phyloP scores from a whole-genome alignment of 2,888 invertebrate species.

The Hipparchia sbordonii region DNA sequence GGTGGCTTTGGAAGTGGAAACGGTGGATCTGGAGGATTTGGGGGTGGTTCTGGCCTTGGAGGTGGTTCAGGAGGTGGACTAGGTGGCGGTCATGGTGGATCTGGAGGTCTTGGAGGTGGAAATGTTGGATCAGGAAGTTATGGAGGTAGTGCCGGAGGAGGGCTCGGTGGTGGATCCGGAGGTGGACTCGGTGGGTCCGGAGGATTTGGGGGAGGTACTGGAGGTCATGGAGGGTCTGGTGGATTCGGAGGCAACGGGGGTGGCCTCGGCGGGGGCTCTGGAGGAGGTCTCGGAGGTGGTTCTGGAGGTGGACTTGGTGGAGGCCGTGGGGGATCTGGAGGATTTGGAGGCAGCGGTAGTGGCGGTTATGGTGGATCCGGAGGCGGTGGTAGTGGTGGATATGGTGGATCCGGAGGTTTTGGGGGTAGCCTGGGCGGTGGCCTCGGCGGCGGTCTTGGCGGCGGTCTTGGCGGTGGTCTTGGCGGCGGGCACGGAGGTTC shows the following conservation, averaged over 20 bases:
- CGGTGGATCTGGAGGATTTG: slow-evolving; percentile 32
- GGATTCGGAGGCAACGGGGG: slow-evolving; percentile 17
- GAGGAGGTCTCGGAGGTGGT: slow-evolving; percentile 3
- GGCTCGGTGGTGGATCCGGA: slow-evolving; percentile 33
- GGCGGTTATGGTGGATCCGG: not conserved
- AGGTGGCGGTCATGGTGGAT: slow-evolving; percentile 22
- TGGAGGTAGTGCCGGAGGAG: slow-evolving; percentile 26
- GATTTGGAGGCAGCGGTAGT: slow-evolving; percentile 50
- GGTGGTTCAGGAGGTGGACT: slow-evolving; percentile 42
- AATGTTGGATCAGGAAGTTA: not conserved
- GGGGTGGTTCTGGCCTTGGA: slow-evolving; percentile 30
- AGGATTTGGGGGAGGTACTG: slow-evolving; percentile 32
- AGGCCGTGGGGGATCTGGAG: slow-evolving; percentile 21
- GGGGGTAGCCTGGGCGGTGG: slow-evolving; percentile 33
- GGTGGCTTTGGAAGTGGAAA: slow-evolving; percentile 31
- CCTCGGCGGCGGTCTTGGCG: slow-evolving; percentile 39
- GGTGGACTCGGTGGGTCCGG: slow-evolving; percentile 36
- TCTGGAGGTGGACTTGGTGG: slow-evolving; percentile 16
- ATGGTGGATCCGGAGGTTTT: slow-evolving; percentile 22
- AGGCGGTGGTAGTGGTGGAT: slow-evolving; percentile 16
- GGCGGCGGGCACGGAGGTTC: slow-evolving; percentile 34
- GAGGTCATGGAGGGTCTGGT: not conserved
- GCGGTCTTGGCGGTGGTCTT: slow-evolving; percentile 33
- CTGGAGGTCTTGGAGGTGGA: slow-evolving; percentile 54
- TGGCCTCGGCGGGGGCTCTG: slow-evolving; percentile 2